Evolutionary conservation across 1,140 invertebrate species (phyloP).

Genomic region (Ooceraea biroi): DNA sequence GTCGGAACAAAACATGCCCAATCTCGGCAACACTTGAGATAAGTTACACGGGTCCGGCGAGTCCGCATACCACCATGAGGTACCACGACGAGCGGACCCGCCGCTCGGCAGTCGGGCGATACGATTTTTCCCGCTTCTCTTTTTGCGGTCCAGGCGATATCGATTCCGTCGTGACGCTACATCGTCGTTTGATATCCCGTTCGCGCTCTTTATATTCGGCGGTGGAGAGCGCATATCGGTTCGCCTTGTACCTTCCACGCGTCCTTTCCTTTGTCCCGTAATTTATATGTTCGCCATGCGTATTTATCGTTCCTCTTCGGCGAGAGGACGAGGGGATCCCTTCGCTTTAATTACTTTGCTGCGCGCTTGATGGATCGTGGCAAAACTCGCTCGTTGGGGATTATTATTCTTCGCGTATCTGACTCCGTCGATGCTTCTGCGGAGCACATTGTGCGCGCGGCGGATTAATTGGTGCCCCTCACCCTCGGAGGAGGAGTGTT

Average conservation of each 20-base stretch:
- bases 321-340: no score
- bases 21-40: slow-evolving; percentile 83
- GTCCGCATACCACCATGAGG: slow-evolving; percentile 62
- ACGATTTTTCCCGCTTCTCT: slow-evolving; percentile 6
- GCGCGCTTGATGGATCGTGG: slow-evolving; percentile 31
- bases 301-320: slow-evolving; percentile 17
- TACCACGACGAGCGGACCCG: neutral
- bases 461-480: slow-evolving; percentile 49
- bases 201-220: slow-evolving; percentile 51
- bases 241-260: slow-evolving; percentile 2
- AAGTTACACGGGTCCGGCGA: slow-evolving; percentile 68
- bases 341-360: neutral
- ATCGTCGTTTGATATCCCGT: slow-evolving; percentile 53
- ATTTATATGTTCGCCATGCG: neutral
- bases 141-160: slow-evolving; percentile 50
- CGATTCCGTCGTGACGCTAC: slow-evolving; percentile 37
- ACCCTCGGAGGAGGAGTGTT: slow-evolving; percentile 10
- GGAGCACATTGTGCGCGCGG: slow-evolving; percentile 2
- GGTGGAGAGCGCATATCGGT: slow-evolving; percentile 8
- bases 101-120: neutral
- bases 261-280: neutral
- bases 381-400: slow-evolving; percentile 17
- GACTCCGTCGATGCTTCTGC: slow-evolving; percentile 17
- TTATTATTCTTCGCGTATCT: slow-evolving; percentile 29
- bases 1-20: slow-evolving; percentile 84